Base-by-base conservation (phyloP, 2,797 vertebrate species). In the Poecilia velifera region DNA sequence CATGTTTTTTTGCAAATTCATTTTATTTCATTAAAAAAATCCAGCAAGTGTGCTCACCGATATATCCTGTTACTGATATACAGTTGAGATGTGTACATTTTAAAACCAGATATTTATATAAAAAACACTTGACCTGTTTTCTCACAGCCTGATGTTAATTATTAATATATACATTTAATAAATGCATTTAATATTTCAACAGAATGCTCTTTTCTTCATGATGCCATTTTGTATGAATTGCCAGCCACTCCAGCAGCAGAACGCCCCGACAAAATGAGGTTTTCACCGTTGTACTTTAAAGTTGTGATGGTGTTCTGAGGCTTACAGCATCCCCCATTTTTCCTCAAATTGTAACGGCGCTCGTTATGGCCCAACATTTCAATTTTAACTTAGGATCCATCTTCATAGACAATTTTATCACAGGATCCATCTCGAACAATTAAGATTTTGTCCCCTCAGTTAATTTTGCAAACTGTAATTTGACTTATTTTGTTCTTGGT, bases 1-100 rank as follows among this genome's bases (percentile, higher is more conserved):
- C 31, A 31, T 80, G 2, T 72, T 80, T 72, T n/a, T 75, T 86
- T 81, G 31, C 13, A 14, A 47, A 20, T 36, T 22, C 6, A 49
- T 25, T 49, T 34, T 25, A 28, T 25, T 41, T 25, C 6, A n/a
- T 25, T 18, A 36, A 25, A 25, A 34, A 45, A 36, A 25, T 66
- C 59, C 3, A 39, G 22, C 53, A 34, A 71, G 64, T 0, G n/a
- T 57, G 45, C 53, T n/a, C 43, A 2, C 12, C 43, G 6, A 47
- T 22, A 84, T 76, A 77, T 43, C 18, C 36, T 12, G 41, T 79
- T 45, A 75, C n/a, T 20, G 34, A 70, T 68, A 12, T 41, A 39
- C 36, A 66, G 0, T 34, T 66, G 64, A 25, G 64, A 22, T 36
- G 36, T 64, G 36, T 64, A 36, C 34, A 36, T 10, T 64, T 64